A percentile compares a stretch with the other conserved stretches of the same genome.
Evolutionary conservation across 2,113 vertebrate species (phyloP).

Genomic region (Carollia perspicillata): DNA sequence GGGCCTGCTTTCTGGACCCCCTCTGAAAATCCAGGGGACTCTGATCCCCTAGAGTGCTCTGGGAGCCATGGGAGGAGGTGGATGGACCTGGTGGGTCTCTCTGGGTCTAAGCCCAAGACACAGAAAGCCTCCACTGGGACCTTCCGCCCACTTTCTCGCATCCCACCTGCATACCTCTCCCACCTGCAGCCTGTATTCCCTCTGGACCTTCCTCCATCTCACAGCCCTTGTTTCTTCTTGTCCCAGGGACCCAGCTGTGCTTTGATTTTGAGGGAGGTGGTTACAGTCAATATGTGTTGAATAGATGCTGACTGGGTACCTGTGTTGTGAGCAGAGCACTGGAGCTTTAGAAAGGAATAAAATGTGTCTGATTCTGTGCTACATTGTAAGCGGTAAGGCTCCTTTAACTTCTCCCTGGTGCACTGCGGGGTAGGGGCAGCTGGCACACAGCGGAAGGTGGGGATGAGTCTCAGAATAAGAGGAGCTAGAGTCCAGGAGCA

Average conservation of each 20-base stretch:
- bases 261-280: neutral
- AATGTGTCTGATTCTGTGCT: neutral
- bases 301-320: neutral
- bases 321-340: neutral
- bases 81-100: neutral
- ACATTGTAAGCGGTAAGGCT: neutral
- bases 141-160: fast-evolving
- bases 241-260: neutral
- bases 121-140: fast-evolving
- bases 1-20: slow-evolving; percentile 76
- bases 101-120: neutral
- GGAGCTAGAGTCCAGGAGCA: neutral
- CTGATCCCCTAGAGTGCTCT: neutral
- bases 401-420: neutral
- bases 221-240: neutral
- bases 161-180: fast-evolving
- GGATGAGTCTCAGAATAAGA: neutral
- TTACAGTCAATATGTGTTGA: neutral
- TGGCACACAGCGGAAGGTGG: neutral
- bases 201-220: no score
- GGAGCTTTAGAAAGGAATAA: neutral
- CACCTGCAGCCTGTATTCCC: neutral
- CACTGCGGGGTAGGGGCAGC: no score
- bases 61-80: neutral
- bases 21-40: slow-evolving; percentile 69